Base-by-base conservation (phyloP, 2,113 vertebrate species). In the Balaenoptera acutorostrata region DNA sequence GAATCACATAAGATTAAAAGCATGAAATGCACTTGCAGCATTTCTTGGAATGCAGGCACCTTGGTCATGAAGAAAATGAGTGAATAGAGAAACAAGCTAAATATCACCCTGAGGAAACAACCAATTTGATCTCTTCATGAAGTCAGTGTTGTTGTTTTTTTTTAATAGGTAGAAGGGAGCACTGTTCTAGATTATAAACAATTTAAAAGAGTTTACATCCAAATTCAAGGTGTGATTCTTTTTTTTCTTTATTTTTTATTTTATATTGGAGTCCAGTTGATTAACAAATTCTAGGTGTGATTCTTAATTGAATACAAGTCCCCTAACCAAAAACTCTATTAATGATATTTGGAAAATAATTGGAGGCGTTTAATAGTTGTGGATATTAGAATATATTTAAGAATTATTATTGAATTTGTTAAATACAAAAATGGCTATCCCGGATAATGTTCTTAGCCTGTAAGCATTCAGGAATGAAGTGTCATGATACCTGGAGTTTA, bases 231-330 rank as follows among this genome's bases (percentile, higher is more conserved):
- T 33, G 5, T 64, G 29, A 49, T 75, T 31, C 36, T 87, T 90
- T 20, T 55, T 55, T 55, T 6, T 55, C 15, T 52, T 52, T 52
- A 52, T 18, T 18, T 18, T 55, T 55, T 55, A 55, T 55, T 55
- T 55, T 55, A 55, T 55, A 18, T 55, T 55, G 17, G 52, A 55
- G 52, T 17, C 1, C 17, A 18, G 52, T 55, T 18, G 15, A 55
- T 55, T 55, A 55, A 55, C 21, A 88, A 55, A 55, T 94, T 90
- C 57, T 90, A 41, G 8, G 31, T 20, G 5, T 66, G 29, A 49
- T 75, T 31, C 36, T 87, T 90, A 71, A 82, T 95, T 81, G 44
- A 95, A 81, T 95, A 75, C 29, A 91, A 78, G 8, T 90, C 52
- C 12, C 3, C 49, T 10, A 14, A 55, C 10, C 41, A 15, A 46